Conservation (phyloP, 2,797 vertebrate species). For the Phrynocephalus vlangalii region DNA sequence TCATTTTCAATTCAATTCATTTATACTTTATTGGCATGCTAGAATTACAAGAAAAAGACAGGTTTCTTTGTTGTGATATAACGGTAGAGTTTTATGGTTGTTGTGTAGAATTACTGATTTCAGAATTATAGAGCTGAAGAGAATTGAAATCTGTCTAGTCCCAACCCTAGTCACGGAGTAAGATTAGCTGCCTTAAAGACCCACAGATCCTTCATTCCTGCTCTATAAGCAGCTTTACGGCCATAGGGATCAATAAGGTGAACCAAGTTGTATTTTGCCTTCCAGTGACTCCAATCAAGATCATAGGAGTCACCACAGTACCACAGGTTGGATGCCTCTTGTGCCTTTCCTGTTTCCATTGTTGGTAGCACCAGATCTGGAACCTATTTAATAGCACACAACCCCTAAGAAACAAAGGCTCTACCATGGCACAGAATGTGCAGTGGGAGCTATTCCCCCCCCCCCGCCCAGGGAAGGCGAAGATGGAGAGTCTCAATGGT, state of each 20-base stretch:
- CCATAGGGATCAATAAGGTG: background rate
- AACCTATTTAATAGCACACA: too few species aligned
- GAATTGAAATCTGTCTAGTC: background rate
- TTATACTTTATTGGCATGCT: slow-evolving; percentile 31
- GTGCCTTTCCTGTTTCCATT: background rate
- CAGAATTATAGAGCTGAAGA: background rate
- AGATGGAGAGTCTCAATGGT: too few species aligned
- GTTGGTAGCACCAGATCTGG: background rate
- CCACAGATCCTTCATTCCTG: background rate
- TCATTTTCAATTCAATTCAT: slow-evolving; percentile 35
- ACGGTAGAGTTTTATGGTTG: background rate
- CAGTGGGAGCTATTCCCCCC: too few species aligned
- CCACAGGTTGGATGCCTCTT: background rate
- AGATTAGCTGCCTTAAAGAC: background rate
- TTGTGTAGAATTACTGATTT: slow-evolving; percentile 11
- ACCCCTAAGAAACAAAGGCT: background rate
- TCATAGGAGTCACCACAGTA: too few species aligned
- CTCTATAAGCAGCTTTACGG: background rate
- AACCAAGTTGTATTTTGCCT: background rate
- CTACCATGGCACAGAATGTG: too few species aligned
- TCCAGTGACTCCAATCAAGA: background rate
- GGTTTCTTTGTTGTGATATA: slow-evolving; percentile 18
- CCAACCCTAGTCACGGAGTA: background rate
- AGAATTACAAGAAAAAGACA: slow-evolving; percentile 26
- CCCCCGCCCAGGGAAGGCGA: too few species aligned